phyloP scores from a whole-genome alignment of 2,113 vertebrate genomes.

The Toxostoma redivivum region DNA sequence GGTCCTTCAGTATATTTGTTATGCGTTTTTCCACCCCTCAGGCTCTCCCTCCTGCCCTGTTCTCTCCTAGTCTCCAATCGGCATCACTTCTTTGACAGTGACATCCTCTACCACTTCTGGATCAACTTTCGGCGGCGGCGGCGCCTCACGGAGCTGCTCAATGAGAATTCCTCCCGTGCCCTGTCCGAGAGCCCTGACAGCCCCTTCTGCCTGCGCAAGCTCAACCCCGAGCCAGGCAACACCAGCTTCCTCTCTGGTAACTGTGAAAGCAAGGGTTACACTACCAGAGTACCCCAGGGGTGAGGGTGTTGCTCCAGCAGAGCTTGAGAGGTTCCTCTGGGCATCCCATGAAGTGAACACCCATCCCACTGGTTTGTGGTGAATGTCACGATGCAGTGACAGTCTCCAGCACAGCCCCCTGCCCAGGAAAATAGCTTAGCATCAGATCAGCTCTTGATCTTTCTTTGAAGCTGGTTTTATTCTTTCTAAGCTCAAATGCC shows the following conservation, averaged over 20 bases:
- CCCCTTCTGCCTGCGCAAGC: conserved; percentile 78
- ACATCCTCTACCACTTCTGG: conserved; percentile 83
- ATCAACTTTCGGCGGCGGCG: conserved; percentile 80
- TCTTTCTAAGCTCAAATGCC: neutral
- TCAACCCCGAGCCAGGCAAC: conserved; percentile 50
- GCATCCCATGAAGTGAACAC: neutral
- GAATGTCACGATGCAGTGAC: neutral
- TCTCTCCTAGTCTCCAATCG: conserved; percentile 73
- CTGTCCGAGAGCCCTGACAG: conserved; percentile 68
- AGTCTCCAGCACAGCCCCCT: neutral
- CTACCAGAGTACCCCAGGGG: neutral
- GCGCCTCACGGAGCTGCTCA: conserved; percentile 77
- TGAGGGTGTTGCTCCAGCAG: neutral
- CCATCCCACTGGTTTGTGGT: neutral
- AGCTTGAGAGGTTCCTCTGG: neutral
- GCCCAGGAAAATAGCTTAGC: neutral
- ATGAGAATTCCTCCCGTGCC: conserved; percentile 52
- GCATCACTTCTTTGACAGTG: conserved; percentile 82
- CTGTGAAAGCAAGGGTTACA: accelerated
- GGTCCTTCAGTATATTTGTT: neutral
- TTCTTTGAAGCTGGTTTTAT: neutral
- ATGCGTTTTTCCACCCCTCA: neutral
- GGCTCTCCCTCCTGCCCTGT: neutral
- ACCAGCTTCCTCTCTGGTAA: conserved; percentile 80
- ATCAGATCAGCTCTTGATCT: neutral